Conservation (phyloP, 1,140 invertebrate species). For the Drosophila murphyi region DNA sequence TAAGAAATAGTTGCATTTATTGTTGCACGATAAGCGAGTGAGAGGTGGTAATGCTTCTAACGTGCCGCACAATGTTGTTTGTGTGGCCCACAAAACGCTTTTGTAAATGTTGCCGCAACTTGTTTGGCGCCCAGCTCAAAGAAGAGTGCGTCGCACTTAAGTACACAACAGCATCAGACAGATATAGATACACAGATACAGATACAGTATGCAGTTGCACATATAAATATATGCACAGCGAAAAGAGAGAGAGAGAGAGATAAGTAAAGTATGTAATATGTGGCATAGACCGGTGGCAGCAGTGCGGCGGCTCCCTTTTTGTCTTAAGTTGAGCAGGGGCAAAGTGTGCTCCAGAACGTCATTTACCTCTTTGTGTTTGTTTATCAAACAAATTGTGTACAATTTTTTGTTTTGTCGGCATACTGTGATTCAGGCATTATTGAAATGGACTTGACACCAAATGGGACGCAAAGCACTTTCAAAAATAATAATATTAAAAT, state of each 20-base stretch:
- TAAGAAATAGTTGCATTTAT: slow-evolving; percentile 22
- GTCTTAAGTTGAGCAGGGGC: background rate
- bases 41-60: slow-evolving; percentile 13
- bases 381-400: slow-evolving; percentile 69
- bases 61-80: slow-evolving; percentile 33
- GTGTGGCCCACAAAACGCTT: slow-evolving; percentile 36
- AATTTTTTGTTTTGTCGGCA: slow-evolving; percentile 2
- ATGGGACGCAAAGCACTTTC: slow-evolving; percentile 56
- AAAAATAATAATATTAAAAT: slow-evolving; percentile 49
- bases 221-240: slow-evolving; percentile 2
- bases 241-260: slow-evolving; percentile 5
- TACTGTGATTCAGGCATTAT: slow-evolving; percentile 48
- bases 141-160: slow-evolving; percentile 18
- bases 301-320: slow-evolving; percentile 28
- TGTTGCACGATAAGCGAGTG: slow-evolving; percentile 1
- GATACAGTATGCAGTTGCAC: slow-evolving; percentile 27
- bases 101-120: slow-evolving; percentile 20
- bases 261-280: slow-evolving; percentile 11
- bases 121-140: slow-evolving; percentile 17
- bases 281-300: slow-evolving; percentile 63
- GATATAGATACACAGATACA: slow-evolving; percentile 19
- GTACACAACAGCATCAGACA: slow-evolving; percentile 26
- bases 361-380: slow-evolving; percentile 30
- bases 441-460: slow-evolving; percentile 79
- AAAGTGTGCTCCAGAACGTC: slow-evolving; percentile 3